A percentile compares a stretch with the other conserved stretches of the same genome.
Evolutionary conservation across 2,797 vertebrate genomes (phyloP).

Genomic region (Oreochromis mossambicus): DNA sequence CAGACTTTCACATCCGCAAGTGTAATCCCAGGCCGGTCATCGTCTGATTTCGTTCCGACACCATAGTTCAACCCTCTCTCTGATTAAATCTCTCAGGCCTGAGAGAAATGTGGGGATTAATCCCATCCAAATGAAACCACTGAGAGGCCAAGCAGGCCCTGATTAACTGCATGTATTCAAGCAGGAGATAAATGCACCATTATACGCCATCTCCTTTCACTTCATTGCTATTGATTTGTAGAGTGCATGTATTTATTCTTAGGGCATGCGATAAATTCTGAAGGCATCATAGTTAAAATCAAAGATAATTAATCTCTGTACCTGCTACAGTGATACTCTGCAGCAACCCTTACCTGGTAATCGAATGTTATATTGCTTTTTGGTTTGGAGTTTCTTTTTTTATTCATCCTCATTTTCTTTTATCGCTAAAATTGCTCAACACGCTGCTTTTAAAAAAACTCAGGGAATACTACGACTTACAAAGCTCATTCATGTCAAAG

Average conservation of each 20-base stretch:
- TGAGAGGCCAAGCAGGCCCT: constrained; percentile 53
- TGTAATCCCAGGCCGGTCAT: constrained; percentile 64
- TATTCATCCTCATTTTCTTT: not conserved
- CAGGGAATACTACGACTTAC: not conserved
- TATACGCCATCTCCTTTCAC: constrained; percentile 45
- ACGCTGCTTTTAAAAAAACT: not conserved
- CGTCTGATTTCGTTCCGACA: constrained; percentile 43
- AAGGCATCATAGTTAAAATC: constrained; percentile 16
- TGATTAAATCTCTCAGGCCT: constrained; percentile 60
- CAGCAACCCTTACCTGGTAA: not conserved
- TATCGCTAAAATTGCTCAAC: not conserved
- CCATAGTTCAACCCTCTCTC: constrained; percentile 49
- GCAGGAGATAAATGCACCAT: constrained; percentile 54
- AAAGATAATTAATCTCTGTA: constrained; percentile 15
- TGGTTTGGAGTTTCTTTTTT: not conserved
- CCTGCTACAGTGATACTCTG: not conserved
- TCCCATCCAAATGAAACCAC: constrained; percentile 66
- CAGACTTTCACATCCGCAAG: constrained; percentile 38
- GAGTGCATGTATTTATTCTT: constrained; percentile 53
- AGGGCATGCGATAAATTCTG: constrained; percentile 15
- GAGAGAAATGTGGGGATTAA: constrained; percentile 59
- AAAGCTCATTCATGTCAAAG: constrained; percentile 12
- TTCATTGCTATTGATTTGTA: constrained; percentile 66
- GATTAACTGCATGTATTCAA: constrained; percentile 63
- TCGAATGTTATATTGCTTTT: not conserved